Conservation (phyloP, 2,113 vertebrate species). For the Amia ocellicauda region DNA sequence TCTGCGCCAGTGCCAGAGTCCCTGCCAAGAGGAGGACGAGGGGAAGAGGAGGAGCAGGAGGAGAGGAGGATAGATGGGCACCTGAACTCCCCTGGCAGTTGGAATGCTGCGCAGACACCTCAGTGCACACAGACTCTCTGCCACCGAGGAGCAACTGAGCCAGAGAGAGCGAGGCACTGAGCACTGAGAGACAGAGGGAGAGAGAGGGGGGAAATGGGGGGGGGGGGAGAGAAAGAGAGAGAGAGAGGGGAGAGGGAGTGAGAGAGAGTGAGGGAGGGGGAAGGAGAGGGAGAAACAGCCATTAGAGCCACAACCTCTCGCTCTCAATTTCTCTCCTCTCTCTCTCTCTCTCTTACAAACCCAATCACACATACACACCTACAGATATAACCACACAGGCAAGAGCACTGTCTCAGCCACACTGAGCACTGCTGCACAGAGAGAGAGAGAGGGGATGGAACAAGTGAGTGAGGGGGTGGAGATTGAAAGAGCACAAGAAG, state of each 20-base stretch:
- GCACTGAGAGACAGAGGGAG: slow-evolving; percentile 98
- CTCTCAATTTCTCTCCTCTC: too few species aligned
- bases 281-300: slow-evolving; percentile 51
- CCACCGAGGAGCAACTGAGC: slow-evolving; percentile 99
- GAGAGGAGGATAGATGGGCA: slow-evolving; percentile 74
- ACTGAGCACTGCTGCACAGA: too few species aligned
- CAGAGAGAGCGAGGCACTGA: slow-evolving; percentile 99
- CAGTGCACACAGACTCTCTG: slow-evolving; percentile 99
- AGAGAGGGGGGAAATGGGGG: slow-evolving; percentile 84
- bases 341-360: too few species aligned
- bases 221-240: slow-evolving; percentile 87
- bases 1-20: slow-evolving; percentile 28
- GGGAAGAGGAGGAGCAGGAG: slow-evolving; percentile 53
- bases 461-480: slow-evolving; percentile 30
- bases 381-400: too few species aligned
- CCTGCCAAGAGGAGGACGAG: slow-evolving; percentile 9
- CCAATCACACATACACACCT: slow-evolving; percentile 12
- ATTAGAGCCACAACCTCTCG: slow-evolving; percentile 79
- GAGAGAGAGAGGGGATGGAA: neutral
- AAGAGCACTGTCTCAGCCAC: too few species aligned
- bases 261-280: slow-evolving; percentile 81
- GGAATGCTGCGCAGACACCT: slow-evolving; percentile 99
- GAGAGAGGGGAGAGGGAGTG: slow-evolving; percentile 79
- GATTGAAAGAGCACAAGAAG: slow-evolving; percentile 23
- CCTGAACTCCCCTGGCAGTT: slow-evolving; percentile 99